Evolutionary conservation across 2,797 vertebrate genomes (phyloP), one percentile per base, ranked within the genome.

Genomic region (Delichon dasypus): DNA sequence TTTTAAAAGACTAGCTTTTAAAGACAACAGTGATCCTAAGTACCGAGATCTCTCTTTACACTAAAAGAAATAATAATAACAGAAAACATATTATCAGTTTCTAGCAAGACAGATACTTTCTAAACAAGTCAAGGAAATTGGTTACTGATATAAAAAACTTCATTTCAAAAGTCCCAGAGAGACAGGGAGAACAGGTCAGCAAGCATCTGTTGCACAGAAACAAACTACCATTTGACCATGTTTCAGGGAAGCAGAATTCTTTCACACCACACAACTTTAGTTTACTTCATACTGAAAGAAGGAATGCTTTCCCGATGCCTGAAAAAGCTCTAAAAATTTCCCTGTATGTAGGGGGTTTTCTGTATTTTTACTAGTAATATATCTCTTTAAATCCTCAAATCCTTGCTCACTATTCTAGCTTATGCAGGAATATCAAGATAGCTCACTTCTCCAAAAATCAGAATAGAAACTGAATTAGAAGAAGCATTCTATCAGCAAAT

Each of bases 1-100:
- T 68, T 98, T 98, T 64, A 98, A 88, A 92, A 98, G 98, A 88
- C 94, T 97, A 76, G 97, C 97, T 97, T 98, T 98, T 91, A 99
- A 97, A 50, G 98, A 98, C 85, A 98, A 98, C 57, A 99, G 94
- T 2, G 98, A 98, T 51, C 84, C 96, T 90, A 99, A 90, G 90
- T 95, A 97, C 20, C 91, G 71, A 77, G 90, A 86, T 96, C 78
- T 98, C 36, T 96, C 84, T 93, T 98, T 98, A 82, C 96, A 86
- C 99, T 99, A 75, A 13, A 89, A 86, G 38, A 79, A 73, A 94
- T 10, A 94, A 89, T 11, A 95, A 5, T 14, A 80, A 76, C 2
- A 18, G 14, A 84, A 90, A 93, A 38, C 3, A 29, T 3, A 34
- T 29, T 54, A 78, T 29, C 14, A 64, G 13, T 44, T 51, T 88